phyloP scores from a whole-genome alignment of 2,113 vertebrate genomes.

The Dunckerocampus dactyliophorus region DNA sequence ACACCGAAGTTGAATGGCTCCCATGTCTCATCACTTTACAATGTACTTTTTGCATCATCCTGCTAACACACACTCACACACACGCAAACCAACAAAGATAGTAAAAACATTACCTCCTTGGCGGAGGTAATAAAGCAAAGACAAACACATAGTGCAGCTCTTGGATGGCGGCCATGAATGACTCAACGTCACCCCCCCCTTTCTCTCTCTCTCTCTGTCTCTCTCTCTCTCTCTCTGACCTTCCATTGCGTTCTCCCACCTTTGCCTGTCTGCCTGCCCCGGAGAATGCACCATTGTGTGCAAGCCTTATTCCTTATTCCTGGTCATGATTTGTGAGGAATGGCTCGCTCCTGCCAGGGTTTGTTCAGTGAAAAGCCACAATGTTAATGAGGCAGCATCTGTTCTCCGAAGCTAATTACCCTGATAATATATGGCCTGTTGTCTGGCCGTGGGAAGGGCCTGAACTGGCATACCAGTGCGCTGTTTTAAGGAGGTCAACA shows the following conservation, averaged over 20 bases:
- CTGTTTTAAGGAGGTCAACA: constrained; percentile 49
- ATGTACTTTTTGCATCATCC: not conserved
- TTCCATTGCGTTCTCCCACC: constrained; percentile 16
- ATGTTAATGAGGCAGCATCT: constrained; percentile 44
- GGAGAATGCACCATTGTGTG: constrained; percentile 45
- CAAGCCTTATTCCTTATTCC: constrained; percentile 33
- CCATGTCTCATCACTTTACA: not conserved
- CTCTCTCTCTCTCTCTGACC: constrained; percentile 19
- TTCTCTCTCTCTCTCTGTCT: constrained; percentile 8
- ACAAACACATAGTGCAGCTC: constrained; percentile 4
- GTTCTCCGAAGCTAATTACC: constrained; percentile 58
- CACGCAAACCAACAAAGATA: not conserved
- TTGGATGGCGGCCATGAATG: constrained; percentile 26
- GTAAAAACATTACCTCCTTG: not conserved
- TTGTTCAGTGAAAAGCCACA: constrained; percentile 23
- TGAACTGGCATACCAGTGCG: constrained; percentile 37
- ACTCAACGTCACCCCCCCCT: not conserved
- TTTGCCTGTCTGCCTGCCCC: constrained; percentile 7
- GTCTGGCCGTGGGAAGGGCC: constrained; percentile 49
- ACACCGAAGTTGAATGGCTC: not conserved
- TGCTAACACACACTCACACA: not conserved
- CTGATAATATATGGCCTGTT: constrained; percentile 60
- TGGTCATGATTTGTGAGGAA: constrained; percentile 32
- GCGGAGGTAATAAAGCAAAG: constrained; percentile 1
- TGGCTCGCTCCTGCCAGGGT: constrained; percentile 11